Evolutionary conservation across 2,113 vertebrate species (phyloP).

Genomic region (Vireo altiloquus): DNA sequence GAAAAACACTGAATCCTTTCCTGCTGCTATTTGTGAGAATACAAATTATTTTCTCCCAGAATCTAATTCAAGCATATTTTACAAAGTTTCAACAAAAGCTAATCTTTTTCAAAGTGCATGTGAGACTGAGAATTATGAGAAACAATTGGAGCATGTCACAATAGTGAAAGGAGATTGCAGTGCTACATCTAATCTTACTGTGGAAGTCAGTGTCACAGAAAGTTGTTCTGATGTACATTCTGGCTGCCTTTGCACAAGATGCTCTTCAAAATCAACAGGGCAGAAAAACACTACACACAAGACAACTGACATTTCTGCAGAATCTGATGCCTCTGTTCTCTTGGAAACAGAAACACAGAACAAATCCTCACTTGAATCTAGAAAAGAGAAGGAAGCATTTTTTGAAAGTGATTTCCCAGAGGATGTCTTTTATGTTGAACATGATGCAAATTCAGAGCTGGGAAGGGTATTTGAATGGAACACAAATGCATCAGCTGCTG

Average conservation of each 20-base stretch:
- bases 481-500: background rate
- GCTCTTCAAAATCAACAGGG: background rate
- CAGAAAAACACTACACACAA: background rate
- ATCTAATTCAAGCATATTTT: background rate
- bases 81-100: background rate
- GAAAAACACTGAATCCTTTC: background rate
- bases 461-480: background rate
- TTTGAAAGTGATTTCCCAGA: background rate
- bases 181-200: background rate
- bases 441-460: background rate
- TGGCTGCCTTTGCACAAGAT: background rate
- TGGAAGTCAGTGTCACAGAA: background rate
- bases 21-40: background rate
- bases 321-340: background rate
- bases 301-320: background rate
- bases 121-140: background rate
- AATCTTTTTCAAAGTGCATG: constrained; percentile 32
- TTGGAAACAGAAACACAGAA: background rate
- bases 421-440: background rate
- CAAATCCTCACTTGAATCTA: background rate
- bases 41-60: background rate
- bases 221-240: background rate
- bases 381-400: background rate
- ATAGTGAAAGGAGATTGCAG: background rate
- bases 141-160: background rate